Percentiles rank a stretch among this genome's conserved stretches.
These are phyloP conservation scores for Porites lutea DNA, from an alignment of 64 coral and sea anemone species.

Conservation along the genomic window DNA sequence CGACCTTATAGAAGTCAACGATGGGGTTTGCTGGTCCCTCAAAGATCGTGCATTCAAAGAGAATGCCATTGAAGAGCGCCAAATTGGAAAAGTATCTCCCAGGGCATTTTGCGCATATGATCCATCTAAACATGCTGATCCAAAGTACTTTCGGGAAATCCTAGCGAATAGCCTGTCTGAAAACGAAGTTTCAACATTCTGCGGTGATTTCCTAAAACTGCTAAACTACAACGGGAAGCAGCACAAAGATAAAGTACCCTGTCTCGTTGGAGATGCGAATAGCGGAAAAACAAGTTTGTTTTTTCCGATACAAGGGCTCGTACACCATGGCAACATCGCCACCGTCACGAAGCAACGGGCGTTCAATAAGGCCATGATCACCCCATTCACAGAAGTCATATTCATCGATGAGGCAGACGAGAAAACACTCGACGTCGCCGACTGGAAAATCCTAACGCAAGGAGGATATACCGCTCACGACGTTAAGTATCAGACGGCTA, in stretches of 20 bases:
- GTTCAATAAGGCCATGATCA: slow-evolving; percentile 50
- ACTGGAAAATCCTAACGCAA: too few relatives aligned
- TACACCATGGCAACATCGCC: slow-evolving; percentile 21
- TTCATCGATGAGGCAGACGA: slow-evolving; percentile 13
- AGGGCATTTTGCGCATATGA: slow-evolving; percentile 21
- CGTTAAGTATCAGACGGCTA: slow-evolving; percentile 41
- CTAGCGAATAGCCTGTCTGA: background rate
- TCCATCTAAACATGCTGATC: background rate
- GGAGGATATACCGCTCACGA: slow-evolving; percentile 39
- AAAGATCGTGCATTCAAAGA: slow-evolving; percentile 2
- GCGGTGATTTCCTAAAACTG: background rate
- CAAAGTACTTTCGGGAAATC: slow-evolving; percentile 3
- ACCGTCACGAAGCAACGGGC: slow-evolving; percentile 41
- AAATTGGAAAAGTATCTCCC: slow-evolving; percentile 45
- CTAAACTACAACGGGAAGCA: slow-evolving; percentile 15
- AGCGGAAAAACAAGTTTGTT: slow-evolving; percentile 56
- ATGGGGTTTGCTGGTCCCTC: slow-evolving; percentile 16
- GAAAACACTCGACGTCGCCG: too few relatives aligned
- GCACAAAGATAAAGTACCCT: slow-evolving; percentile 39
- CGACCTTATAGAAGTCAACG: slow-evolving; percentile 32
- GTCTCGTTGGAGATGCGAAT: background rate
- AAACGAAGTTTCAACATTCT: background rate
- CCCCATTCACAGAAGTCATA: slow-evolving; percentile 10
- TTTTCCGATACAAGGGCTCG: slow-evolving; percentile 10
- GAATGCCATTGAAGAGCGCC: background rate